A percentile compares a stretch with the other conserved stretches of the same genome.
phyloP scores from a whole-genome alignment of 2,888 invertebrate genomes.

The Xylota sylvarum region DNA sequence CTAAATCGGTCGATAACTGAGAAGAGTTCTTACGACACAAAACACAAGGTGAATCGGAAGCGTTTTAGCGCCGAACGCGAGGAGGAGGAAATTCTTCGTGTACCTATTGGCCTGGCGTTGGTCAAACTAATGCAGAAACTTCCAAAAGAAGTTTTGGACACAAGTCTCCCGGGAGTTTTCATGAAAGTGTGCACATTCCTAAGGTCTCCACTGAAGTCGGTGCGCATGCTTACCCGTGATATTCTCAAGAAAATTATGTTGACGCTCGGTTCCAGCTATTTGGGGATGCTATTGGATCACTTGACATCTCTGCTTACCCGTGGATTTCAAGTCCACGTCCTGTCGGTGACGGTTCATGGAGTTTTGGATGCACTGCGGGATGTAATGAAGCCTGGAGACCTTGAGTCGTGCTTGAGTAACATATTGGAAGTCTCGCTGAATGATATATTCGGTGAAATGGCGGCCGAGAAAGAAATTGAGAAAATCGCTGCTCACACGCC shows the following conservation, averaged over 20 bases:
- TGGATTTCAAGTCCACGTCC: constrained; percentile 97
- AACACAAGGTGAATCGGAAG: constrained; percentile 92
- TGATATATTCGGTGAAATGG: constrained; percentile 94
- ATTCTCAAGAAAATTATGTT: constrained; percentile 96
- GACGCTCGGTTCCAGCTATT: constrained; percentile 92
- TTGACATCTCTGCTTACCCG: constrained; percentile 92
- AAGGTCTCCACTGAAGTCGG: constrained; percentile 94
- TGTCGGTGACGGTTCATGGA: constrained; percentile 94
- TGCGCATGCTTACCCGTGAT: constrained; percentile 93
- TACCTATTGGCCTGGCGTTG: constrained; percentile 96
- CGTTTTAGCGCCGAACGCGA: constrained; percentile 90
- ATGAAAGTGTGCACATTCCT: constrained; percentile 96
- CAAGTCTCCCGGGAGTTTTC: constrained; percentile 93
- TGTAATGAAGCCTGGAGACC: constrained; percentile 90
- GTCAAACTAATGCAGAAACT: constrained; percentile 95
- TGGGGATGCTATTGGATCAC: constrained; percentile 92
- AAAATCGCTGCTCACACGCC: constrained; percentile 92
- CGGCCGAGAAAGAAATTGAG: constrained; percentile 96
- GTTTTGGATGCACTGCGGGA: constrained; percentile 91
- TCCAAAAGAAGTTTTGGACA: constrained; percentile 90
- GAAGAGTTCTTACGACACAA: constrained; percentile 90
- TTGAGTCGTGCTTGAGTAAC: constrained; percentile 91
- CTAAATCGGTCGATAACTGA: constrained; percentile 90
- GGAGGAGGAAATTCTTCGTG: constrained; percentile 94
- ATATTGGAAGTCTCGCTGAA: constrained; percentile 93